These are phyloP conservation scores for Ectropis crepuscularia DNA, from an alignment of 2,888 invertebrate species.

Conservation along the genomic window DNA sequence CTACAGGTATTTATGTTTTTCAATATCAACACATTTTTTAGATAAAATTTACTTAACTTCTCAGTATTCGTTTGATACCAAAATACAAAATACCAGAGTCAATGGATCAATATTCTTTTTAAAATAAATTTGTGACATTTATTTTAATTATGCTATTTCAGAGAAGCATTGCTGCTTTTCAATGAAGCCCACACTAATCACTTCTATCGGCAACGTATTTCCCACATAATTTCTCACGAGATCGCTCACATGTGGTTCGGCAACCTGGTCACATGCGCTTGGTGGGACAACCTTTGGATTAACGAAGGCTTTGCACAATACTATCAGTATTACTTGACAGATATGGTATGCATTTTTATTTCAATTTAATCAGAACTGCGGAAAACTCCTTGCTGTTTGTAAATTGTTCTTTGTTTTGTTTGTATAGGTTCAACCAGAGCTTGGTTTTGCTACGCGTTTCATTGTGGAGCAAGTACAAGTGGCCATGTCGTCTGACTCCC, in stretches of 20 bases:
- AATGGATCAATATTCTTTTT: no score
- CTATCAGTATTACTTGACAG: conserved; percentile 88
- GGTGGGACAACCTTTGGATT: conserved; percentile 91
- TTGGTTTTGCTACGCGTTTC: conserved; percentile 80
- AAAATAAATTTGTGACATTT: no score
- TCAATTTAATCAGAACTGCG: no score
- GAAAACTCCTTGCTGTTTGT: not conserved
- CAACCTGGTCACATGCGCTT: conserved; percentile 89
- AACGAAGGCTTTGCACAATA: conserved; percentile 89
- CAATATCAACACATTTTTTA: no score
- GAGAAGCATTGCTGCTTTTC: conserved; percentile 86
- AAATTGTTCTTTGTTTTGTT: conserved; percentile 1
- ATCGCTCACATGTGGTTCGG: conserved; percentile 94
- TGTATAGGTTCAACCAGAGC: conserved; percentile 49
- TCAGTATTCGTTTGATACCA: no score
- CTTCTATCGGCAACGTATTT: conserved; percentile 86
- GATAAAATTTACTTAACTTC: no score
- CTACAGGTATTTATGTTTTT: conserved; percentile 82
- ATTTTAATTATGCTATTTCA: conserved; percentile 45
- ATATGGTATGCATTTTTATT: conserved; percentile 59
- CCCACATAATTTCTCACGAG: conserved; percentile 90
- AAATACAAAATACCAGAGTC: no score
- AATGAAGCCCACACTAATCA: conserved; percentile 77
- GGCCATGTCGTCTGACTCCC: conserved; percentile 86
- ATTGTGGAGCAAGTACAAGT: conserved; percentile 88